These are phyloP conservation scores for Malurus leucopterus DNA, from an alignment of 2,797 vertebrate species.

Conservation along the genomic window DNA sequence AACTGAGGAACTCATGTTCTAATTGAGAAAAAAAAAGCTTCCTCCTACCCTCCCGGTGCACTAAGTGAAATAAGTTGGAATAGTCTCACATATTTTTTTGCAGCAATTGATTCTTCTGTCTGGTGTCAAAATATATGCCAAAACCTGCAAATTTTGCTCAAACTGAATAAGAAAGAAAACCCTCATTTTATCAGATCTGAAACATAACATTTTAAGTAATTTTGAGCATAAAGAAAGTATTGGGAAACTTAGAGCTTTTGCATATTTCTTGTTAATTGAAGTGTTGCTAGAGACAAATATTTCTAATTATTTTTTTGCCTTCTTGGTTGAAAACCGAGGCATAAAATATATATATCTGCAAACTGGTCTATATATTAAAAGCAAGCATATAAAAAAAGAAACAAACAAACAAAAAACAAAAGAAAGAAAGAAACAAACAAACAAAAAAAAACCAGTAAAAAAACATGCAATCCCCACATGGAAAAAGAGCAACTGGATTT, in stretches of 20 bases:
- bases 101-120: neutral
- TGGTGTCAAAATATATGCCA: neutral
- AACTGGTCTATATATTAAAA: neutral
- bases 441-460: neutral
- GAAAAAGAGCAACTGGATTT: neutral
- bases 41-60: neutral
- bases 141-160: neutral
- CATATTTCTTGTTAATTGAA: neutral
- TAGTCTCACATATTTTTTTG: neutral
- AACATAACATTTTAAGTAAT: neutral
- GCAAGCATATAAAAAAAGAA: neutral
- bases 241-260: neutral
- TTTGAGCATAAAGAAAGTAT: neutral
- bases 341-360: neutral
- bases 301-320: neutral
- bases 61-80: neutral
- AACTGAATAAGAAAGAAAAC: neutral
- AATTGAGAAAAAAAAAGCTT: neutral
- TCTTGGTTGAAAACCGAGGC: neutral
- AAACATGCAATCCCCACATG: neutral
- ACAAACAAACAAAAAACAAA: too few species aligned
- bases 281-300: neutral
- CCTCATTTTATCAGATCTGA: neutral
- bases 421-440: neutral
- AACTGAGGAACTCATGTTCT: neutral